Evolutionary conservation across 2,113 vertebrate genomes (phyloP).

Genomic region (Pluvianellus socialis): DNA sequence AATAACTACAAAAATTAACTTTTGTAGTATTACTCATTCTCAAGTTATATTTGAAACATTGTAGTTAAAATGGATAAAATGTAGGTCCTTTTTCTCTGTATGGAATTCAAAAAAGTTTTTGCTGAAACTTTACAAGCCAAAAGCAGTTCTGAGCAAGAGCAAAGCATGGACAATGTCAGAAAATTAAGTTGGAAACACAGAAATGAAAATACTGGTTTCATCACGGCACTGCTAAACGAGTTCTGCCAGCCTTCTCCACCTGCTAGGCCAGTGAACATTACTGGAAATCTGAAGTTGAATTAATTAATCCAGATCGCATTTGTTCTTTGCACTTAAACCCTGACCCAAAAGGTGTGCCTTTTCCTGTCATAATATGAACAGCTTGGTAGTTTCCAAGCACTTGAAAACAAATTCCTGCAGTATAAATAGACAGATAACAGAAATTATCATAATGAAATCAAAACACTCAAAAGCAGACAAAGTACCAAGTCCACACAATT

Average conservation of each 20-base stretch:
- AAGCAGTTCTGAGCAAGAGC: not conserved
- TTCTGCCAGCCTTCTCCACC: not conserved
- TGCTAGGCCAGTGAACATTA: not conserved
- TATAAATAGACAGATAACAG: conserved; percentile 36
- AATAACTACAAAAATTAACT: not conserved
- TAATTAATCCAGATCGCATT: not conserved
- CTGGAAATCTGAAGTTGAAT: not conserved
- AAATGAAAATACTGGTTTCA: not conserved
- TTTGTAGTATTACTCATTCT: not conserved
- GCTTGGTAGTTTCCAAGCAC: not conserved
- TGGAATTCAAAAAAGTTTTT: not conserved
- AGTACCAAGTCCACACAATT: conserved; percentile 54
- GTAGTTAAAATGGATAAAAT: not conserved
- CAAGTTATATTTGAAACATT: not conserved
- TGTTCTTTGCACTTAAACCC: conserved; percentile 62
- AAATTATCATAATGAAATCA: conserved; percentile 18
- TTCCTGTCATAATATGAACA: not conserved
- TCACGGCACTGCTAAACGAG: not conserved
- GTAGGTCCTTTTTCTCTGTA: not conserved
- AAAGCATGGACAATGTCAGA: not conserved
- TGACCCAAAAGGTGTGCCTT: conserved; percentile 39
- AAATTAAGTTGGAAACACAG: not conserved
- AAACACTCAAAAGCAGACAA: not conserved
- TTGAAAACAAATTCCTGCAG: not conserved
- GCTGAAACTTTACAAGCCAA: not conserved